Conservation (phyloP, 2,888 invertebrate species). For the Melanophora roralis region DNA sequence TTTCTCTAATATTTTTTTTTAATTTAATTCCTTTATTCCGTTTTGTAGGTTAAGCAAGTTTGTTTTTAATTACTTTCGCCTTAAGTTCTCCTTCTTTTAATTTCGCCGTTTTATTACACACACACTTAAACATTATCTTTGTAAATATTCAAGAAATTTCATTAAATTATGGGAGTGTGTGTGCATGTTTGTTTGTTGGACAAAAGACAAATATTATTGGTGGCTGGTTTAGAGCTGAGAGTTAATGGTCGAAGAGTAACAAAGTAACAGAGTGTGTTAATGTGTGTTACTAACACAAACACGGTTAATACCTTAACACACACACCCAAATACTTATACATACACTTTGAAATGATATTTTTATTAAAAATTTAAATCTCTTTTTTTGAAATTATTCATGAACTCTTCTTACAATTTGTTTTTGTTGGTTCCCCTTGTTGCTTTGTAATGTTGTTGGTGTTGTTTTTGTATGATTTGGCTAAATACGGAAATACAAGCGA, state of each 20-base stretch:
- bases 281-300: conserved; percentile 16
- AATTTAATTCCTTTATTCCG: too few species aligned
- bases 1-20: too few species aligned
- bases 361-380: conserved; percentile 27
- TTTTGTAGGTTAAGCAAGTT: neutral
- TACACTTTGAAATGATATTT: neutral
- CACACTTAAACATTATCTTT: conserved; percentile 52
- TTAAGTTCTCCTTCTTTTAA: conserved; percentile 49
- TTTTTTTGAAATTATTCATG: neutral
- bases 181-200: conserved; percentile 13
- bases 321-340: neutral
- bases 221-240: conserved; percentile 48
- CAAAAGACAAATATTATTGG: conserved; percentile 60
- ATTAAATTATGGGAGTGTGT: conserved; percentile 14
- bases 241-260: conserved; percentile 33
- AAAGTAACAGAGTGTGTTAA: neutral
- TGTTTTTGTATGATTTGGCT: conserved; percentile 28
- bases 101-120: conserved; percentile 43
- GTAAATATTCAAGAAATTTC: conserved; percentile 41
- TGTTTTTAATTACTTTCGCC: conserved; percentile 17
- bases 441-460: neutral
- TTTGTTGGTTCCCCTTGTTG: conserved; percentile 14
- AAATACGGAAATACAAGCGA: conserved; percentile 36
- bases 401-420: conserved; percentile 30
- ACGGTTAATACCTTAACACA: conserved; percentile 24